Conservation (phyloP, 2,113 vertebrate species). For the Tringa solitaria region DNA sequence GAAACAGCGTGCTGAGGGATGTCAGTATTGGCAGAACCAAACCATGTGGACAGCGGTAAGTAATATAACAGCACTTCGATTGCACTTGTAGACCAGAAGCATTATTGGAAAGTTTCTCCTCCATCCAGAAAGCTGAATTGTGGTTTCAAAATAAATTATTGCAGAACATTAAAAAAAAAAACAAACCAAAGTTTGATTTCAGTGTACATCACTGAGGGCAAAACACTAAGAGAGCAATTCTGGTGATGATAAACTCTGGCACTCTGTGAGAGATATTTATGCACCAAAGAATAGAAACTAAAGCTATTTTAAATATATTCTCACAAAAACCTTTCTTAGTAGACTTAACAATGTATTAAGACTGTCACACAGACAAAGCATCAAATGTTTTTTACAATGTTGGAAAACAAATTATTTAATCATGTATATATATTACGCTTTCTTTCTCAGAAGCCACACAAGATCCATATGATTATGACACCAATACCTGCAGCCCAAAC, state of each 20-base stretch:
- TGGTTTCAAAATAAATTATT: background rate
- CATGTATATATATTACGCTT: background rate
- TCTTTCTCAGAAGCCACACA: background rate
- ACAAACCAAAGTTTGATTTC: background rate
- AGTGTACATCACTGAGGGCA: background rate
- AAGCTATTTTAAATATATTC: background rate
- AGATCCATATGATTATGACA: background rate
- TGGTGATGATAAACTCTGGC: background rate
- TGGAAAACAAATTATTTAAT: background rate
- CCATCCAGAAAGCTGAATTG: background rate
- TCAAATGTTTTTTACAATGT: background rate
- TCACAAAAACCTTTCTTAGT: background rate
- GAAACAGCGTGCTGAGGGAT: background rate
- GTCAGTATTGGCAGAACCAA: background rate
- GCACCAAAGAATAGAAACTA: background rate
- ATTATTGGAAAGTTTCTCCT: background rate
- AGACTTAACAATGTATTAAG: background rate
- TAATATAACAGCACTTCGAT: background rate
- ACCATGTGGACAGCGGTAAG: background rate
- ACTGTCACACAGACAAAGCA: background rate
- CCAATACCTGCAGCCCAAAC: background rate
- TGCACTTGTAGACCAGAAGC: background rate
- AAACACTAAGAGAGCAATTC: background rate
- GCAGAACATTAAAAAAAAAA: background rate
- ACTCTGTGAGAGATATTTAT: background rate